These are phyloP conservation scores for Eubasilissa splendida DNA, from an alignment of 2,888 invertebrate species.

Conservation along the genomic window DNA sequence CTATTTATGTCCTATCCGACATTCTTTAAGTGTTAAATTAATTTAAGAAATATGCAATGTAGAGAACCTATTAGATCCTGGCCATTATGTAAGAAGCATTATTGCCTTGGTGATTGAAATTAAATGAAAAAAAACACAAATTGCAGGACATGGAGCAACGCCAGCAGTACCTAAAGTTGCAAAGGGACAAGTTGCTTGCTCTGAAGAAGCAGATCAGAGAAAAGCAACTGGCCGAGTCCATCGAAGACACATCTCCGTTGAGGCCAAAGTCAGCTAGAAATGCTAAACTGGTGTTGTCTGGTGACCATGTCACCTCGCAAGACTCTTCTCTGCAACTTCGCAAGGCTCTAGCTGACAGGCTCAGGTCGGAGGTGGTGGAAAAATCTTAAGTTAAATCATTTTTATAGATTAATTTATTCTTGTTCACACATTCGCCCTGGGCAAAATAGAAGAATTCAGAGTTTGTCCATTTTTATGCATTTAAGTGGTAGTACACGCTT, in stretches of 20 bases:
- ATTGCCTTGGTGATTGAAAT: too few species aligned
- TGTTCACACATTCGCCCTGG: not conserved
- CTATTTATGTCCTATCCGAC: too few species aligned
- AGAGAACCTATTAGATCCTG: too few species aligned
- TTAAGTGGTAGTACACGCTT: too few species aligned
- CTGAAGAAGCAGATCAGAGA: constrained; percentile 91
- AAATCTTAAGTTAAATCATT: constrained; percentile 20
- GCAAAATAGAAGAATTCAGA: too few species aligned
- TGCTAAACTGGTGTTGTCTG: constrained; percentile 79
- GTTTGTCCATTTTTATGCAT: too few species aligned
- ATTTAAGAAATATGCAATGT: too few species aligned
- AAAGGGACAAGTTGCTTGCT: constrained; percentile 91
- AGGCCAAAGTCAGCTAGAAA: constrained; percentile 84
- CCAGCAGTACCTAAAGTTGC: constrained; percentile 89
- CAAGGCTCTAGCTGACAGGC: constrained; percentile 85
- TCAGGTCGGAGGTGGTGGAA: constrained; percentile 90
- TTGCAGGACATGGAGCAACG: constrained; percentile 79
- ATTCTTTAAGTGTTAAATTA: too few species aligned
- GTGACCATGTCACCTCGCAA: constrained; percentile 61
- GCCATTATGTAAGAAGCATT: too few species aligned
- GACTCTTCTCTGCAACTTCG: constrained; percentile 82
- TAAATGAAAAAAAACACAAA: too few species aligned
- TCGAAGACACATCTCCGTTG: constrained; percentile 67
- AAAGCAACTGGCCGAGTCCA: constrained; percentile 80
- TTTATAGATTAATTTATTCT: not conserved